Evolutionary conservation across 2,797 vertebrate genomes (phyloP), one percentile per base, ranked within the genome.

Genomic region (Premnoplex brunnescens): DNA sequence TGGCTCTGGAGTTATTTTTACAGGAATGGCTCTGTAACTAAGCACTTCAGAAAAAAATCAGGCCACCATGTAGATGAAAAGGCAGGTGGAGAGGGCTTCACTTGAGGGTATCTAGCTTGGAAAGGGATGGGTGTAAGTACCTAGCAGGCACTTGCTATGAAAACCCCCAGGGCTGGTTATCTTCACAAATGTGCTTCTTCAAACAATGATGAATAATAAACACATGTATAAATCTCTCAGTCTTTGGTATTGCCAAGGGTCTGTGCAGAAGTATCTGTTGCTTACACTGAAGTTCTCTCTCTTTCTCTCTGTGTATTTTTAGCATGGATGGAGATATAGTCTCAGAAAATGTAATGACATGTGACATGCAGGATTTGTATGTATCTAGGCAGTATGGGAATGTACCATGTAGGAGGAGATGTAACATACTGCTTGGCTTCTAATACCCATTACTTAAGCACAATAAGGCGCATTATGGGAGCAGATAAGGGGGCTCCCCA

Each of bases 331-430:
- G 83, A 96, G 95, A 95, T 87, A 93, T 0, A 94, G 86, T 82
- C 89, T 95, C 93, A 96, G 96, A 95, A 96, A 96, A 96, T 94
- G 95, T 95, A 95, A 95, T 96, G 96, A 96, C 93, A 95, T 97
- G 96, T 96, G 96, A 96, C 95, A 97, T 85, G 82, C 84, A 95
- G 89, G 93, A 97, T 96, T 96, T 94, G 78, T 94, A 95, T 94
- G 94, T 96, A 95, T 93, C 95, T 93, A 96, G 94, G 94, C 95
- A 97, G 96, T 95, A 95, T 95, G 91, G 94, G 95, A 97, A 97
- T 85, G 95, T 95, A 96, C 96, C 95, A 72, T 93, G 96, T 95
- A 97, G 95, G 94, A 95, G 92, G 91, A 97, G 91, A 96, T 91
- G 86, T 94, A 97, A 85, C 95, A 96, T 97, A 95, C 90, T 95